phyloP scores from a whole-genome alignment of 2,113 vertebrate genomes.

The Addax nasomaculatus region DNA sequence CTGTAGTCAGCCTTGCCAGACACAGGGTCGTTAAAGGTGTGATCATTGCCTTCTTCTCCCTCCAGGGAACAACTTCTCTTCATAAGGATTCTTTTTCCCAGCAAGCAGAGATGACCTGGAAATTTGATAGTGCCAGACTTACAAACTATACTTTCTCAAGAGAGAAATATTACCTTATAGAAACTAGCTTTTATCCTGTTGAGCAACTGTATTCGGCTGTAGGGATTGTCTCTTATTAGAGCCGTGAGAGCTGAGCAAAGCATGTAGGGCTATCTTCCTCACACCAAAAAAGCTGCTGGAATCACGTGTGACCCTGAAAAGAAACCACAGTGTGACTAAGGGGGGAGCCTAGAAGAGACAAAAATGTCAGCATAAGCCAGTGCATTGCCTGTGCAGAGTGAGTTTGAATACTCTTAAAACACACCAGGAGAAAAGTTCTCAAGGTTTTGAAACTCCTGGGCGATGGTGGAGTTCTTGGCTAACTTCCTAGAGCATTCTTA shows the following conservation, averaged over 20 bases:
- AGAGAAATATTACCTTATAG: constrained; percentile 67
- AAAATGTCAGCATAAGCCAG: neutral
- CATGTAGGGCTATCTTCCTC: constrained; percentile 9
- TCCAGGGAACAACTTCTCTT: constrained; percentile 56
- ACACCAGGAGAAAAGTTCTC: constrained; percentile 37
- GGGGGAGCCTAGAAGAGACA: neutral
- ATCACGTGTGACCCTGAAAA: constrained; percentile 58
- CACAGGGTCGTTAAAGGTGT: neutral
- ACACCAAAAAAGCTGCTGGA: constrained; percentile 53
- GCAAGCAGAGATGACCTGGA: constrained; percentile 67
- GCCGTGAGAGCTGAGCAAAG: constrained; percentile 21
- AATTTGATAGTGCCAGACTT: constrained; percentile 66
- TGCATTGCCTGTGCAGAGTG: neutral
- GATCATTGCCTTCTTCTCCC: constrained; percentile 39
- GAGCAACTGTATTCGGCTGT: constrained; percentile 44
- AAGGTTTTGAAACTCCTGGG: constrained; percentile 37
- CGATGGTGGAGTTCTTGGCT: constrained; percentile 39
- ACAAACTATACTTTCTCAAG: constrained; percentile 60
- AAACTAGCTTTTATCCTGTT: constrained; percentile 72
- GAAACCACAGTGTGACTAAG: constrained; percentile 4
- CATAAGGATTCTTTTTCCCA: constrained; percentile 67
- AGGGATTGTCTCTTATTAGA: constrained; percentile 71
- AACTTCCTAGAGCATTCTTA: constrained; percentile 32
- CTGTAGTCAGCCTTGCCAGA: constrained; percentile 14
- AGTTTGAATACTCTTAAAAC: constrained; percentile 24